A percentile compares a stretch with the other conserved stretches of the same genome.
These are phyloP conservation scores for Dendrolimus kikuchii DNA, from an alignment of 1,140 invertebrate genomes.

Conservation along the genomic window DNA sequence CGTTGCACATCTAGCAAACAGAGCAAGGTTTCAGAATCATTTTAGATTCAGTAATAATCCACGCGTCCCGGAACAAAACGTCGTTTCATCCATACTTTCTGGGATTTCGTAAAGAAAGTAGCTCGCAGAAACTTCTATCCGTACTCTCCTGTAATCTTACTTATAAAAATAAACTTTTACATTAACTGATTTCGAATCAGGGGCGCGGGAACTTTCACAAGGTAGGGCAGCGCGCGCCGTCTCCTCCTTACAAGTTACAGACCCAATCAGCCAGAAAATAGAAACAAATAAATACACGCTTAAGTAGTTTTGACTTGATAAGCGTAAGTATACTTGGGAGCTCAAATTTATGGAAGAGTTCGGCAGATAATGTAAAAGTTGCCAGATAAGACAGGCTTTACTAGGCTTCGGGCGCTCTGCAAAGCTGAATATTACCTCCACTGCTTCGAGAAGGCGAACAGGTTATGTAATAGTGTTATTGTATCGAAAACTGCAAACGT, in stretches of 20 bases:
- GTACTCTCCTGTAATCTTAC: constrained; percentile 70
- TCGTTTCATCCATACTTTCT: constrained; percentile 53
- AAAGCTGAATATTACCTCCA: constrained; percentile 33
- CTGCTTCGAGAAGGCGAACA: constrained; percentile 16
- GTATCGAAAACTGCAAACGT: background rate
- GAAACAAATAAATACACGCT: constrained; percentile 66
- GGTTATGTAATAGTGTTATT: constrained; percentile 23
- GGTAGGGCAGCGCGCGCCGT: constrained; percentile 47
- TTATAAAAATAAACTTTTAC: constrained; percentile 75
- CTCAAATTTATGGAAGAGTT: constrained; percentile 54
- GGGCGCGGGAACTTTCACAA: constrained; percentile 45
- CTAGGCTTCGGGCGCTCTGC: constrained; percentile 26
- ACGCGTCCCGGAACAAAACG: constrained; percentile 38
- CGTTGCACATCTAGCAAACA: constrained; percentile 26
- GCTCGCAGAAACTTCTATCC: constrained; percentile 57
- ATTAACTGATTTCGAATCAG: constrained; percentile 72
- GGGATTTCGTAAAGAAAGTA: constrained; percentile 63
- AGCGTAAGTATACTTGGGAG: constrained; percentile 42
- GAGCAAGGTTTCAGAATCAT: constrained; percentile 42
- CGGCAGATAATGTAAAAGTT: constrained; percentile 62
- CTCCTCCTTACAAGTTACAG: constrained; percentile 42
- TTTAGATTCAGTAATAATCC: constrained; percentile 66
- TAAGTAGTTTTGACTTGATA: constrained; percentile 64
- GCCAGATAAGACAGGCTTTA: constrained; percentile 51
- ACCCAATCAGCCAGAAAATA: constrained; percentile 63